Base-by-base conservation (phyloP, 2,797 vertebrate species). In the Myoxocephalus aenaeus region DNA sequence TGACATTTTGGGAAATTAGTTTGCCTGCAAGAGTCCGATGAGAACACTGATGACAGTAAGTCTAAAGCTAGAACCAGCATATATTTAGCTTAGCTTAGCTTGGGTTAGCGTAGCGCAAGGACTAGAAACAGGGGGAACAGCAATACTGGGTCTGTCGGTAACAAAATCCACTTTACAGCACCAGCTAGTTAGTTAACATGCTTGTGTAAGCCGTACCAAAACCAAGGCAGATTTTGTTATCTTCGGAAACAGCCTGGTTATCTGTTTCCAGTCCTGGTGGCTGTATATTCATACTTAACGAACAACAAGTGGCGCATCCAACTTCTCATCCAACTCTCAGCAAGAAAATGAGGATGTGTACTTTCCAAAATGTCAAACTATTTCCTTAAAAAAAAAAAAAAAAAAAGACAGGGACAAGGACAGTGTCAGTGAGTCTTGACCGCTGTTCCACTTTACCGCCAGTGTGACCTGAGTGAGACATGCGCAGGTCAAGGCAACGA, bases 401-500 rank as follows among this genome's bases (percentile, higher is more conserved):
- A 46, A 50, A 7, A 44, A 79, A 17, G 10, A 53, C 5, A 4
- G 11, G 57, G 54, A 18, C 42, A 57, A 59, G 8, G 13, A 29
- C 12, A 42, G 42, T 22, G 2, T 9, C 29, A 12, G 40, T 11
- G 27, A 57, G 54, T 73, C 20, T 44, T 61, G 32, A 68, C 29
- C 14, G 22, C 29, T 56, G 61, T 27, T 61, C n/a, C 10, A 27
- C 51, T 54, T 63, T n/a, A 51, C 32, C 17, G 71, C 48, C 75
- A 15, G 64, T 70, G 58, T 73, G 80, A 77, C 77, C 65, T n/a
- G 25, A 78, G 14, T 34, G 75, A 71, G 27, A 46, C 57, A 66
- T 2, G 20, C 20, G 29, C 29, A 48, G 63, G 78, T 68, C 68
- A 62, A 0, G 20, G 29, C 44, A 34, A 44, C 42, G 32, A 42